Percentiles rank a stretch among this genome's conserved stretches.
Evolutionary conservation across 2,113 vertebrate genomes (phyloP).

Genomic region (Limnothrissa miodon): DNA sequence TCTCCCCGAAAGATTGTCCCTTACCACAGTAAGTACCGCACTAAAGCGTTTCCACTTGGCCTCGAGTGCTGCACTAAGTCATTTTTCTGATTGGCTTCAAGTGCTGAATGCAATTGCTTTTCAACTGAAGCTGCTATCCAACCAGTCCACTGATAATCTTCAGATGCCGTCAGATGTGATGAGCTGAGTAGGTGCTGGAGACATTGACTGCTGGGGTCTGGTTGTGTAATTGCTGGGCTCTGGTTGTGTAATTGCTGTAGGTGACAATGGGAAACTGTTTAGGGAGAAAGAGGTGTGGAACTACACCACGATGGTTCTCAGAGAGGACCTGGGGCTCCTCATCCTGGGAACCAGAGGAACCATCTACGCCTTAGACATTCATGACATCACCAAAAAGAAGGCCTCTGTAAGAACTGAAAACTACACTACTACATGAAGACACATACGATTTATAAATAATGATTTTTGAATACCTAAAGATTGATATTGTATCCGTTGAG

Average conservation of each 20-base stretch:
- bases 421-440: not conserved
- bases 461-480: no score
- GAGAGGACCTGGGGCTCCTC: conserved; percentile 65
- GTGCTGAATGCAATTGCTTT: not conserved
- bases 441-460: no score
- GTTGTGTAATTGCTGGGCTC: conserved; percentile 4
- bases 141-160: not conserved
- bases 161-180: not conserved
- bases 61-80: not conserved
- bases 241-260: conserved; percentile 54
- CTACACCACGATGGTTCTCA: conserved; percentile 73
- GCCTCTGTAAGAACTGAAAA: conserved; percentile 59
- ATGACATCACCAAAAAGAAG: conserved; percentile 64
- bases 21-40: conserved; percentile 61
- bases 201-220: not conserved
- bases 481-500: not conserved
- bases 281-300: conserved; percentile 62
- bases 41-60: not conserved
- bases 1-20: conserved; percentile 61
- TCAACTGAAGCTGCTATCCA: not conserved
- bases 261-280: conserved; percentile 57
- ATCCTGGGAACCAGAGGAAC: conserved; percentile 72
- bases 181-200: conserved; percentile 4
- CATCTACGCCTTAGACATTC: conserved; percentile 72
- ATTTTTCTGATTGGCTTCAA: not conserved